phyloP scores from a whole-genome alignment of 2,888 invertebrate genomes.

The Aphodius sticticus region DNA sequence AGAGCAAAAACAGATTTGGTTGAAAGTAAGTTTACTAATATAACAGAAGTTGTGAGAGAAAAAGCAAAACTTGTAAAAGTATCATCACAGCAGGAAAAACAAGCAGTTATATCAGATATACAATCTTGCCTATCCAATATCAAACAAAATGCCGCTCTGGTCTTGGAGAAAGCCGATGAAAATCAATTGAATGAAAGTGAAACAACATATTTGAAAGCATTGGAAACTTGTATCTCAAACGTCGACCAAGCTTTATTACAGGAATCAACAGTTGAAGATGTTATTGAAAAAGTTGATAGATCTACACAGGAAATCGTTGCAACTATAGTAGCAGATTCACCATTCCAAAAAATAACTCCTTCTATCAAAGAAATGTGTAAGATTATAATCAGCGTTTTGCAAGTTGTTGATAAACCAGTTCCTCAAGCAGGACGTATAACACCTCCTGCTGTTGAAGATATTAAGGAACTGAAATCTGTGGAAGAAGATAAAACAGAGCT shows the following conservation, averaged over 20 bases:
- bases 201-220: slow-evolving; percentile 39
- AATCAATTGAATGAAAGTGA: slow-evolving; percentile 40
- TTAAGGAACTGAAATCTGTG: background rate
- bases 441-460: background rate
- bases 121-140: slow-evolving; percentile 37
- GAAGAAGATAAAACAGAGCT: background rate
- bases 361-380: slow-evolving; percentile 41
- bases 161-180: slow-evolving; percentile 40
- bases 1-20: slow-evolving; percentile 38
- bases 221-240: slow-evolving; percentile 36
- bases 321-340: slow-evolving; percentile 35
- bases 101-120: slow-evolving; percentile 31
- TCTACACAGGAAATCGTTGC: slow-evolving; percentile 32
- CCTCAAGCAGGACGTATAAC: background rate
- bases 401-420: slow-evolving; percentile 29
- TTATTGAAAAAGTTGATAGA: slow-evolving; percentile 36
- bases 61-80: slow-evolving; percentile 23
- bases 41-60: slow-evolving; percentile 34
- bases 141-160: slow-evolving; percentile 38
- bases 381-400: slow-evolving; percentile 39
- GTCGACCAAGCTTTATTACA: slow-evolving; percentile 36
- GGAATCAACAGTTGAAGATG: slow-evolving; percentile 26
- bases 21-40: slow-evolving; percentile 38
- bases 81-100: slow-evolving; percentile 31
- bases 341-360: slow-evolving; percentile 40